A percentile compares a stretch with the other conserved stretches of the same genome.
Conservation (phyloP, 2,888 invertebrate species). For the Thysanoteuthis rhombus region DNA sequence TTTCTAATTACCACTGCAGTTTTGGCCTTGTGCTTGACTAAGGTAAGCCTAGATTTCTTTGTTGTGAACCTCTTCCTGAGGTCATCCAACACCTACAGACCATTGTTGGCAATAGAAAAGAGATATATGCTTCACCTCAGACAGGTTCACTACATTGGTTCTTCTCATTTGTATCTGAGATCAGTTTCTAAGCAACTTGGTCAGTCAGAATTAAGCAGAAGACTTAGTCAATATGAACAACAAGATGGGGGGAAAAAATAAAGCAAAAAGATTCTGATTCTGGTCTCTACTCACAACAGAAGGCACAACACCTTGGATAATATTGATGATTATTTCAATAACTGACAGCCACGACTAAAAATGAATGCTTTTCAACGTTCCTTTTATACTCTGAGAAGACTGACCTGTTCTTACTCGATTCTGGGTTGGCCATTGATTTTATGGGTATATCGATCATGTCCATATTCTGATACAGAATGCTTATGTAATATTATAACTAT, state of each 20-base stretch:
- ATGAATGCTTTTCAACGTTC: background rate
- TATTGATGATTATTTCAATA: background rate
- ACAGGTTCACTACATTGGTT: background rate
- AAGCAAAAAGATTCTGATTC: background rate
- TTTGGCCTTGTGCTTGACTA: no score
- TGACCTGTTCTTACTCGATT: background rate
- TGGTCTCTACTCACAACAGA: background rate
- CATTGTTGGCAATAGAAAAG: background rate
- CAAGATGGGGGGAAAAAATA: background rate
- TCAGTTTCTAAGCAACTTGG: background rate
- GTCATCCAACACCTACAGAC: background rate
- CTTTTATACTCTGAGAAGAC: background rate
- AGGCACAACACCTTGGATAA: background rate
- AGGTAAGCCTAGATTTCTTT: no score
- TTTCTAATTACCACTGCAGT: no score
- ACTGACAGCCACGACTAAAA: background rate
- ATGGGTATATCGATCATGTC: background rate
- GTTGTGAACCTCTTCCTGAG: background rate
- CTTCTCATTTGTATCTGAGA: background rate
- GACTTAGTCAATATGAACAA: conserved; percentile 1
- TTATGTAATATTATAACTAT: background rate
- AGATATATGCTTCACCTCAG: background rate
- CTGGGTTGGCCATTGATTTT: background rate
- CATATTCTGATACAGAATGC: background rate
- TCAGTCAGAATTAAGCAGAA: background rate